Evolutionary conservation across 2,888 invertebrate species (phyloP), one percentile per base, ranked within the genome.

Genomic region (Acanthosepion lycidas): DNA sequence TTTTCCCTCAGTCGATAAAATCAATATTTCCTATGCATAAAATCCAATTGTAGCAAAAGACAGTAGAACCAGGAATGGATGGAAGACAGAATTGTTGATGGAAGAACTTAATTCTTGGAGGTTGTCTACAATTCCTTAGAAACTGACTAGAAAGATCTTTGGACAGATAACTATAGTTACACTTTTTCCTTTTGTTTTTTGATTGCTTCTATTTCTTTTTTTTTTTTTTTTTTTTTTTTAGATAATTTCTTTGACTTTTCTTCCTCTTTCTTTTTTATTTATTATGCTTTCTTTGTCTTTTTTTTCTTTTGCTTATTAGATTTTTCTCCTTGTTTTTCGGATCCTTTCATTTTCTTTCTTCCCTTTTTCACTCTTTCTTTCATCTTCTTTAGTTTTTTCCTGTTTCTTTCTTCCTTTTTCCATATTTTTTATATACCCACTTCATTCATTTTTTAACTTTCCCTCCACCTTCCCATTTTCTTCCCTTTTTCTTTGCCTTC

Each of bases 131-230:
- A 78, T 78, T 78, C 78, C n/a, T 78, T 78, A 78, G 78, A 78
- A 78, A 78, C 78, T 78, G 78, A 33, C n/a, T 78, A 78, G 78
- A 78, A 78, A 78, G 78, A 78, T 78, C 78, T 78, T 78, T 78
- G 78, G n/a, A n/a, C n/a, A 78, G 78, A 78, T 78, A 78, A 33
- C 33, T 78, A 59, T n/a, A 78, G 78, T n/a, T 78, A 78, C 78
- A n/a, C 78, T 20, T 59, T 59, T 59, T 59, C 20, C 12, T 78
- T 78, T 78, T n/a, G 1, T 78, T 78, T 33, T 5, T 18, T 78
- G n/a, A 8, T n/a, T 18, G 12, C 59, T 59, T 59, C 23, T 20
- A 59, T 59, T 59, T 20, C 59, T 78, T 1, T 18, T 33, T 59
- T 23, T 59, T 26, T 59, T 23, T 78, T 1, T 18, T 33, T 59